A percentile compares a stretch with the other conserved stretches of the same genome.
These are phyloP conservation scores for Talpa occidentalis DNA, from an alignment of 2,113 vertebrate genomes.

Conservation along the genomic window DNA sequence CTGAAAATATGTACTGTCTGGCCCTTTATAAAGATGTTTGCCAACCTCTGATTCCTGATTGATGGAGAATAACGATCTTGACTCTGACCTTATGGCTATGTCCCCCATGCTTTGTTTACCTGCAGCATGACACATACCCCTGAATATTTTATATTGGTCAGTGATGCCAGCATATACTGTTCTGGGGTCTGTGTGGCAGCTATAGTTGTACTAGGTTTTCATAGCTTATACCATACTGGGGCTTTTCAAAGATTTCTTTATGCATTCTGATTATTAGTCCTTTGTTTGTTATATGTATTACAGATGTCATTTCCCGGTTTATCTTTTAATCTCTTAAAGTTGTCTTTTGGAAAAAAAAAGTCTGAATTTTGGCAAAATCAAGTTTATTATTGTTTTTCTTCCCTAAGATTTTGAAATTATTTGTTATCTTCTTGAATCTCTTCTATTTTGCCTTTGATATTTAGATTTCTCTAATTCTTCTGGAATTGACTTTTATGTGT, in stretches of 20 bases:
- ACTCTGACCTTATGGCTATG: background rate
- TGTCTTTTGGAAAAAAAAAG: slow-evolving; percentile 19
- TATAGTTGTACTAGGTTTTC: slow-evolving; percentile 30
- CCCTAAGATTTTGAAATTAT: slow-evolving; percentile 10
- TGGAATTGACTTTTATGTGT: slow-evolving; percentile 23
- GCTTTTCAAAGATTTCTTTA: slow-evolving; percentile 41
- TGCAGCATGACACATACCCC: background rate
- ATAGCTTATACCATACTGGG: background rate
- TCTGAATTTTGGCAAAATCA: slow-evolving; percentile 45
- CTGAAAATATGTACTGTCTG: slow-evolving; percentile 50
- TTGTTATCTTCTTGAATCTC: slow-evolving; percentile 14
- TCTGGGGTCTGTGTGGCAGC: background rate
- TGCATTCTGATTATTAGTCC: slow-evolving; percentile 38
- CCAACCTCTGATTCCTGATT: background rate
- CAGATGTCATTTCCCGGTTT: slow-evolving; percentile 26
- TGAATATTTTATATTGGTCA: slow-evolving; percentile 44
- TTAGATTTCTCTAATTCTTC: slow-evolving; percentile 20
- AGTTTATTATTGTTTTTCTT: background rate
- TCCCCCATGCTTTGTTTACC: background rate
- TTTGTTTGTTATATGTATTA: slow-evolving; percentile 32
- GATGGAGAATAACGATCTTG: slow-evolving; percentile 27
- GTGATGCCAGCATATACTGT: background rate
- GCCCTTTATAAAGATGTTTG: slow-evolving; percentile 4
- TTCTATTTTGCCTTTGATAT: slow-evolving; percentile 16
- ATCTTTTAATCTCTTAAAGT: slow-evolving; percentile 52